phyloP scores from a whole-genome alignment of 2,888 invertebrate species.

The Iphiclides podalirius region DNA sequence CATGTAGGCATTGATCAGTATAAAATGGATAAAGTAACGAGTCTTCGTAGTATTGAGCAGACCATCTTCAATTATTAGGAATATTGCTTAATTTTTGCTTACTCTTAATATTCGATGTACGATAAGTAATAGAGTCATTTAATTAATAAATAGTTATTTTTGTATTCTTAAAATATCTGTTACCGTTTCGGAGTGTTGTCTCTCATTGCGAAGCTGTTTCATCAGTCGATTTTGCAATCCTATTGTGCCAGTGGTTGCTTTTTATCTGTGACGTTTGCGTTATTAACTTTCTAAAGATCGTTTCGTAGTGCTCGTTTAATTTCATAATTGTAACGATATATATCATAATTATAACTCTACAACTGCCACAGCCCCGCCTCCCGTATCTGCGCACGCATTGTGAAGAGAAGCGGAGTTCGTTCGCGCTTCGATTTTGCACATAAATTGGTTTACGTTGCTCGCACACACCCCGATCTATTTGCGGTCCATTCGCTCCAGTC shows the following conservation, averaged over 20 bases:
- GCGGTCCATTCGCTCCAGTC: not conserved
- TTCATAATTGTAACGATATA: conserved; percentile 10
- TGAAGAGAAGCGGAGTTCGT: not conserved
- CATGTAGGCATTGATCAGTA: too few species aligned
- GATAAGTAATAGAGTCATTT: too few species aligned
- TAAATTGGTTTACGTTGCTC: conserved; percentile 3
- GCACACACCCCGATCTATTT: not conserved
- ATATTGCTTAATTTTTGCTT: too few species aligned
- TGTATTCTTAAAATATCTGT: too few species aligned
- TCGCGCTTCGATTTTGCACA: conserved; percentile 18
- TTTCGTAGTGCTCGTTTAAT: not conserved
- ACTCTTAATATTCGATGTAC: too few species aligned
- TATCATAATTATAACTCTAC: not conserved
- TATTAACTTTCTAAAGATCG: conserved; percentile 6
- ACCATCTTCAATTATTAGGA: too few species aligned
- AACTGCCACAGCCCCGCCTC: conserved; percentile 17
- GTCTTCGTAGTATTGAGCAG: too few species aligned
- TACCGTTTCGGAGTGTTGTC: not conserved
- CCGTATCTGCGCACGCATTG: conserved; percentile 20
- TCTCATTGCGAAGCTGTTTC: not conserved
- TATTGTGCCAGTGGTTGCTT: not conserved
- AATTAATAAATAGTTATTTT: too few species aligned
- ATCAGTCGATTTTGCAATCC: not conserved
- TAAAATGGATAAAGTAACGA: too few species aligned
- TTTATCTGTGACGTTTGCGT: conserved; percentile 2